Evolutionary conservation across 2,888 invertebrate genomes (phyloP), one percentile per base, ranked within the genome.

Genomic region (Thymelicus acteon): DNA sequence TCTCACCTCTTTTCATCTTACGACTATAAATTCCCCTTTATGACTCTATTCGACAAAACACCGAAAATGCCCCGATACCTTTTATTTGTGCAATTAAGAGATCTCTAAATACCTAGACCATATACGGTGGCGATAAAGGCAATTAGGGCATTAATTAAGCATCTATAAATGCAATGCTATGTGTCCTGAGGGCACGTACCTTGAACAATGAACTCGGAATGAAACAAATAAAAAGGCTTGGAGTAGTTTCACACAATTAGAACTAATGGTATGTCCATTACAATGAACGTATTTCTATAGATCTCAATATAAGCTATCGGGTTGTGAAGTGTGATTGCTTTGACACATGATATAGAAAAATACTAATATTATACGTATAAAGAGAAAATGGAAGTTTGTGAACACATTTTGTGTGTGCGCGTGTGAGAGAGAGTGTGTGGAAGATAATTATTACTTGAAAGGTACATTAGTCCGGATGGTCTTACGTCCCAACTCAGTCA

Each of bases 131-230:
- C 62, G 47, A 68, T 68, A 68, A 68, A 62, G 57, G 62, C 68
- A 68, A 68, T 68, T 68, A 68, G 61, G 44, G 44, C 31, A n/a
- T 31, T 68, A 61, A 68, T 62, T 68, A 62, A 57, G 61, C 31
- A 54, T 61, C 60, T 67, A 68, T 61, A 40, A 68, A 61, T 13
- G 62, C 68, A 44, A 15, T 52, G 61, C 58, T 44, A 61, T 61
- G 54, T 47, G 44, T 31, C 15, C 44, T 7, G 67, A 40, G n/a
- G 61, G n/a, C 60, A 67, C 61, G 68, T 47, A 49, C 67, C 44
- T 48, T 62, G 62, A 68, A 68, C 68, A 68, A 68, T 62, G 68
- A 68, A 68, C 68, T 68, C 12, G 57, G 54, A 62, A 67, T 67
- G 48, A 61, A 62, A 62, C 37, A 62, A 68, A 63, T n/a, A 44